A percentile compares a stretch with the other conserved stretches of the same genome.
phyloP scores from a whole-genome alignment of 92 coral and sea anemone species.

The Actinostola sp. region DNA sequence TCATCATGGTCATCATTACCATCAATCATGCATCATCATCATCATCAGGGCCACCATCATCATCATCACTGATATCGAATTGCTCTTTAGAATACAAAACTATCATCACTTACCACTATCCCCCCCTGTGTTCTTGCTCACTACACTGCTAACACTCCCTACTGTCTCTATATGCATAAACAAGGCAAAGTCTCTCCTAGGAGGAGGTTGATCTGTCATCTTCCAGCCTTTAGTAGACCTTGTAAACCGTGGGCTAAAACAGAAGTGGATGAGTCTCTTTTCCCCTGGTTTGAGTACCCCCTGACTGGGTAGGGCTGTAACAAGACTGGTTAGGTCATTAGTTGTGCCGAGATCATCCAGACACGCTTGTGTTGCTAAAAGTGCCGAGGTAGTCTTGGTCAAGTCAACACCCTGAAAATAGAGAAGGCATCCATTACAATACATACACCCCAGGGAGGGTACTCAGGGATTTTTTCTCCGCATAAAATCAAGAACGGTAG shows the following conservation, averaged over 20 bases:
- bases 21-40: too few relatives aligned
- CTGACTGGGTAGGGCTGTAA: constrained; percentile 92
- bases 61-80: too few relatives aligned
- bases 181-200: constrained; percentile 92
- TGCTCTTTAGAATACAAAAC: too few relatives aligned
- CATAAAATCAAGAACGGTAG: too few relatives aligned
- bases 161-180: constrained; percentile 97
- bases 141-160: constrained; percentile 77
- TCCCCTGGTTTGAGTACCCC: constrained; percentile 85
- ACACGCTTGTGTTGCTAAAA: constrained; percentile 66
- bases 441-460: too few relatives aligned
- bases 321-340: constrained; percentile 83
- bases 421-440: too few relatives aligned
- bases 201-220: constrained; percentile 75
- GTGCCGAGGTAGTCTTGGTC: constrained; percentile 84
- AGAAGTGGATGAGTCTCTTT: constrained; percentile 70
- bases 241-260: constrained; percentile 90
- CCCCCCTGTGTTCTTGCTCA: constrained; percentile 19
- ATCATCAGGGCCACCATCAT: too few relatives aligned
- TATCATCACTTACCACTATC: constrained; percentile 20
- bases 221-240: constrained; percentile 83
- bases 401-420: constrained; percentile 89
- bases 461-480: too few relatives aligned
- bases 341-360: constrained; percentile 74
- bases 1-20: too few relatives aligned